Conservation (phyloP, 2,888 invertebrate species). For the Dioctria rufipes region DNA sequence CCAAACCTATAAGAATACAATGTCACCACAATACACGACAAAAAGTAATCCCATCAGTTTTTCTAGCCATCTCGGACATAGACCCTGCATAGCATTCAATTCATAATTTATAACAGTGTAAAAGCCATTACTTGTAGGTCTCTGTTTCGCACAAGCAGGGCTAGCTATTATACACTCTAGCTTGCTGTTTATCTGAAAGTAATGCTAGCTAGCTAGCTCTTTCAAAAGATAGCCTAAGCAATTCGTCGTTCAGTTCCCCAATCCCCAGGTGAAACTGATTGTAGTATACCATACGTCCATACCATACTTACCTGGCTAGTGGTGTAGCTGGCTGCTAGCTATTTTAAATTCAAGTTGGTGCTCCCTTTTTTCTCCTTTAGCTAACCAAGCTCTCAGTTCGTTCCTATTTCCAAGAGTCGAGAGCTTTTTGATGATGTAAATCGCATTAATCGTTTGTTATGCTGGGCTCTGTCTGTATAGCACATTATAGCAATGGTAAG, state of each 20-base stretch:
- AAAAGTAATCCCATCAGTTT: constrained; percentile 25
- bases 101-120: constrained; percentile 56
- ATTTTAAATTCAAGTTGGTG: neutral
- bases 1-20: neutral
- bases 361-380: neutral
- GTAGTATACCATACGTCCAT: neutral
- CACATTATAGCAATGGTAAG: constrained; percentile 9
- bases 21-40: constrained; percentile 6
- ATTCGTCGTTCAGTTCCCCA: constrained; percentile 19
- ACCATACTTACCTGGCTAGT: constrained; percentile 14
- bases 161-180: neutral
- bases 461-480: neutral
- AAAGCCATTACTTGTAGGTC: constrained; percentile 47
- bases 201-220: constrained; percentile 22
- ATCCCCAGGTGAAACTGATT: constrained; percentile 37
- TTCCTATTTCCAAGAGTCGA: constrained; percentile 9
- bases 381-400: constrained; percentile 21
- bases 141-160: constrained; percentile 21
- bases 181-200: neutral
- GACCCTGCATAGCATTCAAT: constrained; percentile 12
- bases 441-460: constrained; percentile 44
- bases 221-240: constrained; percentile 11
- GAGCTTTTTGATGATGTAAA: constrained; percentile 15
- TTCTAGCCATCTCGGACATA: constrained; percentile 8
- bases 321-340: neutral